Evolutionary conservation across 2,888 invertebrate species (phyloP).

Genomic region (Eupeodes luniger): DNA sequence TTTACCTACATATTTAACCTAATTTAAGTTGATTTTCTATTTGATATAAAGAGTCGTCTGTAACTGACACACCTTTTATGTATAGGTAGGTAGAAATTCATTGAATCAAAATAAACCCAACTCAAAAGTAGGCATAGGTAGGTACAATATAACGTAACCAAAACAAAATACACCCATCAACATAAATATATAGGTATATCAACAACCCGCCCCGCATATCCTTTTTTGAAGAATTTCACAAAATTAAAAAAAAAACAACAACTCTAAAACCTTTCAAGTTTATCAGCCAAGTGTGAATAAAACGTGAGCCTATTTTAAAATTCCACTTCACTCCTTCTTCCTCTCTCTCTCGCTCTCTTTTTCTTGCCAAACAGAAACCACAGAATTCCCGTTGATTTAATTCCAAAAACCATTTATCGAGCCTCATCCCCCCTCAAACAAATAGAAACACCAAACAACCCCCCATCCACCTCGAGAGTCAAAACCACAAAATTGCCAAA

Average conservation of each 20-base stretch:
- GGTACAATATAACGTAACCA: background rate
- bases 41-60: background rate
- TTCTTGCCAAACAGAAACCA: background rate
- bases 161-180: background rate
- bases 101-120: background rate
- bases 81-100: background rate
- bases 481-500: constrained; percentile 49
- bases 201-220: background rate
- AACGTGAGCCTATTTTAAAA: constrained; percentile 19
- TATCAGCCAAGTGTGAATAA: constrained; percentile 37
- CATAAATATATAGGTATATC: too few relatives aligned
- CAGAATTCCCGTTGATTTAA: constrained; percentile 39
- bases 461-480: background rate
- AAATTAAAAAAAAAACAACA: background rate
- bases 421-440: background rate
- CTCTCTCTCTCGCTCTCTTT: background rate
- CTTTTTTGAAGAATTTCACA: background rate
- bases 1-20: background rate
- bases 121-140: background rate
- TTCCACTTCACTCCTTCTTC: background rate
- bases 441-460: background rate
- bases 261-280: constrained; percentile 31
- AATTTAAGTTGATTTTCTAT: background rate
- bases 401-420: constrained; percentile 30
- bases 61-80: background rate